Percentiles rank a stretch among this genome's conserved stretches.
phyloP scores from a whole-genome alignment of 2,113 vertebrate species.

The Myiopsitta monachus region DNA sequence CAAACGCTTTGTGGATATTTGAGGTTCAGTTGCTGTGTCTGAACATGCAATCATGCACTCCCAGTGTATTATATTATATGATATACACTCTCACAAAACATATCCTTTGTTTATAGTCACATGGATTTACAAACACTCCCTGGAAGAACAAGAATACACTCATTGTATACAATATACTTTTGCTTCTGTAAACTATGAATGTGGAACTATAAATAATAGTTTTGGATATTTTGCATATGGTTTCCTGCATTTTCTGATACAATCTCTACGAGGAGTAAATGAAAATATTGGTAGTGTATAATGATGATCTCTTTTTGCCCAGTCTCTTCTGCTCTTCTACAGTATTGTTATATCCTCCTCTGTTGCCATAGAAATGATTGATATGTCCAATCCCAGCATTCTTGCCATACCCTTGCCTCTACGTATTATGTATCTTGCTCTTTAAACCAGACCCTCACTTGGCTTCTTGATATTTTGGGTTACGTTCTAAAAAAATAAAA shows the following conservation, averaged over 20 bases:
- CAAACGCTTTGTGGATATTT: background rate
- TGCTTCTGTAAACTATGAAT: background rate
- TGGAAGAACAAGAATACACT: background rate
- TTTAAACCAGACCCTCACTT: background rate
- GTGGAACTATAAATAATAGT: background rate
- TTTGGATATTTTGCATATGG: background rate
- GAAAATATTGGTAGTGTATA: background rate
- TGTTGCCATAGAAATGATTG: constrained; percentile 68
- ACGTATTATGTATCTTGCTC: background rate
- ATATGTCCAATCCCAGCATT: constrained; percentile 17
- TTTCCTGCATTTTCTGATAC: background rate
- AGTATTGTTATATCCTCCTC: background rate
- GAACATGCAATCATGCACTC: background rate
- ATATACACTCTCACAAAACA: background rate
- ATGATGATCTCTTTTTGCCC: background rate
- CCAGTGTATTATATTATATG: background rate
- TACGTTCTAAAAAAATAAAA: background rate
- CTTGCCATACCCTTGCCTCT: constrained; percentile 1
- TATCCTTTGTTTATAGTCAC: constrained; percentile 22
- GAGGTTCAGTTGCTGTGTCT: background rate
- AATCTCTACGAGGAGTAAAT: background rate
- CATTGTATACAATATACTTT: background rate
- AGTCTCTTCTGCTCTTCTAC: background rate
- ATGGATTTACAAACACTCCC: background rate
- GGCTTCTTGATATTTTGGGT: constrained; percentile 11